These are phyloP conservation scores for Brachionus rotundiformis DNA, from an alignment of 1,140 invertebrate genomes.

Conservation along the genomic window DNA sequence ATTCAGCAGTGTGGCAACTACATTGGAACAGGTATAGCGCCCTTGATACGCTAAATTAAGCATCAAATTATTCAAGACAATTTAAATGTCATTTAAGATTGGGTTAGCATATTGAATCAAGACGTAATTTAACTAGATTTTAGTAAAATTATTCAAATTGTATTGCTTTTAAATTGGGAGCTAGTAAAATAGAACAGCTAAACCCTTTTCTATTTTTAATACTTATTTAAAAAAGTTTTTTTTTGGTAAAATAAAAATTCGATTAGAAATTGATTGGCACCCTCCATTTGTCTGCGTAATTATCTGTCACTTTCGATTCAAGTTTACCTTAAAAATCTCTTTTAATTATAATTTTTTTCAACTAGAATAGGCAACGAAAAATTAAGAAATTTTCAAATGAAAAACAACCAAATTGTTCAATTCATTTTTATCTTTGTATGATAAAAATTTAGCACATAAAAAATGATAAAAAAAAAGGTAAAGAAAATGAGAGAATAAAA, in stretches of 20 bases:
- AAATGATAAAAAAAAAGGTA: conserved; percentile 8
- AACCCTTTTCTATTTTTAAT: conserved; percentile 44
- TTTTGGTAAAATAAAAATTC: background rate
- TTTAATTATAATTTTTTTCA: conserved; percentile 38
- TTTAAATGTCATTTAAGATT: conserved; percentile 33
- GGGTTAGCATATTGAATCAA: background rate
- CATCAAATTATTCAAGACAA: conserved; percentile 12
- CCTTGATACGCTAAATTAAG: conserved; percentile 13
- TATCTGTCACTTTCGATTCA: background rate
- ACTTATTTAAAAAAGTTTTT: background rate
- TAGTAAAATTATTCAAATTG: conserved; percentile 38
- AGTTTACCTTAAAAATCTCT: background rate
- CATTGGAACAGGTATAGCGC: background rate
- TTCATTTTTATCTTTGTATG: background rate
- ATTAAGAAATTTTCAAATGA: background rate
- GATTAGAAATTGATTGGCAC: background rate
- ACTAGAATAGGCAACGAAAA: background rate
- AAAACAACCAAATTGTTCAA: conserved; percentile 3
- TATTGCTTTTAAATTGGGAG: background rate
- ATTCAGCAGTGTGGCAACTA: background rate
- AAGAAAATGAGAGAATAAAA: background rate
- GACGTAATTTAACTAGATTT: conserved; percentile 11
- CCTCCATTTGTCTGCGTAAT: background rate
- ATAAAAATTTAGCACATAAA: background rate
- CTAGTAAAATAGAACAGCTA: background rate